A percentile compares a stretch with the other conserved stretches of the same genome.
Evolutionary conservation across 2,888 invertebrate species (phyloP).

Genomic region (Microplitis deprimator): DNA sequence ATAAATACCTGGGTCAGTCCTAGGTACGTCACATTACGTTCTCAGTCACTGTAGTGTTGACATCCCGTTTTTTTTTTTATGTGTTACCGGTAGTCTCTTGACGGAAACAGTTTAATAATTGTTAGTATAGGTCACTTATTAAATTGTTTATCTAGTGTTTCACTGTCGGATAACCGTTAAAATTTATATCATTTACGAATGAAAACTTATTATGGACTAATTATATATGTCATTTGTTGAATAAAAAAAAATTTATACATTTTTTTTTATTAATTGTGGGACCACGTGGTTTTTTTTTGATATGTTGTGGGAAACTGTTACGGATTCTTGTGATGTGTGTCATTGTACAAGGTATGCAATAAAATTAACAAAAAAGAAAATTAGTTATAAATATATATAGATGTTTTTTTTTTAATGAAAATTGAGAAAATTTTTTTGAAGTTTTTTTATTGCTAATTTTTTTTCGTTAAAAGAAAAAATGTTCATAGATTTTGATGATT

Average conservation of each 20-base stretch:
- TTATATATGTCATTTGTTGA: no score
- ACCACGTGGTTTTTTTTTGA: constrained; percentile 17
- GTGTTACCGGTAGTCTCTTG: no score
- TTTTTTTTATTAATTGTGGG: no score
- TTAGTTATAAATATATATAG: constrained; percentile 35
- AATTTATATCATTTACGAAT: no score
- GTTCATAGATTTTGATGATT: no score
- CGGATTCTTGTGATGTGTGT: constrained; percentile 69
- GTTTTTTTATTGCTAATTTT: no score
- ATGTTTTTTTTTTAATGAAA: constrained; percentile 16
- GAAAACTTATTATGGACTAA: no score
- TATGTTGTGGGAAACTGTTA: constrained; percentile 68
- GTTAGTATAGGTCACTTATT: no score
- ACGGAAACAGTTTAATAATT: no score
- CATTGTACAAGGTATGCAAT: constrained; percentile 70
- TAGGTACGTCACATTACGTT: constrained; percentile 49
- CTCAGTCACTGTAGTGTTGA: constrained; percentile 40
- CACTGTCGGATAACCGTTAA: constrained; percentile 10
- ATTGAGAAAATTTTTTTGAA: neutral
- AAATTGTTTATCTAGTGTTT: neutral
- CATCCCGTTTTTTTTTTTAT: constrained; percentile 19
- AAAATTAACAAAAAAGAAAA: neutral
- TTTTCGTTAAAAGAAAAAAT: no score
- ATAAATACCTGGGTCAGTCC: constrained; percentile 48
- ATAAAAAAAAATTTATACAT: no score